phyloP scores from a whole-genome alignment of 2,113 vertebrate species.

The Benitochromis conjunctus region DNA sequence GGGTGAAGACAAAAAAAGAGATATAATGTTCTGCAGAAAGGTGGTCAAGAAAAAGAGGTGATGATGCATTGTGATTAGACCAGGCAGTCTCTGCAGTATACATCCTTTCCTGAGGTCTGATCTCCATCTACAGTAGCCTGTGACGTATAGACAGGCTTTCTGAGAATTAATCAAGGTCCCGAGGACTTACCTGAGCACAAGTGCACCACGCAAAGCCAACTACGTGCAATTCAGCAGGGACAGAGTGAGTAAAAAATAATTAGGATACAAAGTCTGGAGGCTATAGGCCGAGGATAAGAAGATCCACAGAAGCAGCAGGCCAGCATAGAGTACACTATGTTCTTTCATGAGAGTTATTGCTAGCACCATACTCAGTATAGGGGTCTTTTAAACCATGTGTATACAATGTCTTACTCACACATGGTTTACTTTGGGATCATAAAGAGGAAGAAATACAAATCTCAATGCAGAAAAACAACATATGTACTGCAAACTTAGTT shows the following conservation, averaged over 20 bases:
- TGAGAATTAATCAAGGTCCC: conserved; percentile 9
- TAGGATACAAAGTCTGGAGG: background rate
- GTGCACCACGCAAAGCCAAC: background rate
- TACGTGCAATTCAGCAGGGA: background rate
- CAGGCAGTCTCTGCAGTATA: conserved; percentile 33
- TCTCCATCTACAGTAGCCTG: background rate
- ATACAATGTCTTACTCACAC: background rate
- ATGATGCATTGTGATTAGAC: conserved; percentile 47
- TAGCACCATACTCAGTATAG: background rate
- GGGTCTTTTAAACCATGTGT: background rate
- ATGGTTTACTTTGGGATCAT: background rate
- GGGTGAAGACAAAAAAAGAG: background rate
- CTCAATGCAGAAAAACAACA: background rate
- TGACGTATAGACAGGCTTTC: conserved; percentile 17
- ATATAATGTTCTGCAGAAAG: conserved; percentile 9
- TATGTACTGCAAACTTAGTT: background rate
- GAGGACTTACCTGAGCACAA: background rate
- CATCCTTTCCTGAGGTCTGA: conserved; percentile 11
- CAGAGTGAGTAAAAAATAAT: conserved; percentile 10
- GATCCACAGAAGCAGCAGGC: background rate
- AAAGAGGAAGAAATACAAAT: background rate
- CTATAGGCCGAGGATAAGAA: background rate
- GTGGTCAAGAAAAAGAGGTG: conserved; percentile 6
- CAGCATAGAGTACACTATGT: background rate
- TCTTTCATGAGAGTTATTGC: background rate